Conservation (phyloP, 2,113 vertebrate species). For the Seriola aureovittata region DNA sequence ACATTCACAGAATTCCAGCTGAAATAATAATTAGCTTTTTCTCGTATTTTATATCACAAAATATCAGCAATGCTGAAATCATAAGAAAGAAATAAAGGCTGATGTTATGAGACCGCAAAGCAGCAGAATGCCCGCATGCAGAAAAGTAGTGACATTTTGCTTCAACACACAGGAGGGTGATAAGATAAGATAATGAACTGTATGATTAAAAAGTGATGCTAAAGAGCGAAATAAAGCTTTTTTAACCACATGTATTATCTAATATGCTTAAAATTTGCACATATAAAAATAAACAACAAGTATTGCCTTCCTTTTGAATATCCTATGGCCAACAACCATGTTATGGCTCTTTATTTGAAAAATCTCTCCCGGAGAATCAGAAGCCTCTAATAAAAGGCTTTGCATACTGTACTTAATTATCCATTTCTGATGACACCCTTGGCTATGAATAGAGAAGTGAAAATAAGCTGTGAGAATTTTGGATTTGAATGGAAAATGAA, state of each 20-base stretch:
- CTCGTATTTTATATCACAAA: background rate
- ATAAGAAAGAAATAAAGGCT: background rate
- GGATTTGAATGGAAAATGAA: constrained; percentile 7
- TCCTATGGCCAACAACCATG: background rate
- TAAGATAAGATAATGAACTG: no score
- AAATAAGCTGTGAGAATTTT: constrained; percentile 18
- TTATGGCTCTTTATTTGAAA: background rate
- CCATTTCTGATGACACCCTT: background rate
- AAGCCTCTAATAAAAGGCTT: background rate
- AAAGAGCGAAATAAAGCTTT: no score
- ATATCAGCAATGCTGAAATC: no score
- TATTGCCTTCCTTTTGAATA: background rate
- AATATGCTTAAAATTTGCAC: background rate
- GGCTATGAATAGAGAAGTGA: constrained; percentile 21
- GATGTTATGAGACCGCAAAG: no score
- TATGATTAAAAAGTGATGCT: no score
- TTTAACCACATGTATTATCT: background rate
- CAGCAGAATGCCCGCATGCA: background rate
- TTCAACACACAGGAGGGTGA: background rate
- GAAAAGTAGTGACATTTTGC: background rate
- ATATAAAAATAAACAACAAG: background rate
- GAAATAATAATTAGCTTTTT: background rate
- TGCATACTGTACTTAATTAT: background rate
- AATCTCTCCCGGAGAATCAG: background rate
- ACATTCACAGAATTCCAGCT: background rate